Evolutionary conservation across 2,113 vertebrate species (phyloP).

Genomic region (Ophiodon elongatus): DNA sequence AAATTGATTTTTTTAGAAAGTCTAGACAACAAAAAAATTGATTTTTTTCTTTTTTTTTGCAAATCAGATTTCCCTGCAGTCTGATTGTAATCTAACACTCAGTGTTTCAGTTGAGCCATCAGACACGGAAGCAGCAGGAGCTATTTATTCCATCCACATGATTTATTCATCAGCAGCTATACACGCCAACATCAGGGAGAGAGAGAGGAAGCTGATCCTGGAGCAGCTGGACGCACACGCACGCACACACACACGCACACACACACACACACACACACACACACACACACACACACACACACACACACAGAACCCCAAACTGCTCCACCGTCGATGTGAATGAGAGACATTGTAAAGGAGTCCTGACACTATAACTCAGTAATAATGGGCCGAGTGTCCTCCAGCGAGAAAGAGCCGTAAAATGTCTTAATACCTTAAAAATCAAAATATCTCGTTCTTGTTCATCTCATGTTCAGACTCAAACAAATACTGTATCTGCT

Average conservation of each 20-base stretch:
- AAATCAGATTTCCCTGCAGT: too few species aligned
- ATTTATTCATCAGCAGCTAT: slow-evolving; percentile 24
- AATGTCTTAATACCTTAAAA: not conserved
- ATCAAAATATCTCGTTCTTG: not conserved
- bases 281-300: slow-evolving; percentile 13
- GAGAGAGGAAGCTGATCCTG: slow-evolving; percentile 5
- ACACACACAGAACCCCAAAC: not conserved
- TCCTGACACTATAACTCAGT: not conserved
- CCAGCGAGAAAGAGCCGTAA: not conserved
- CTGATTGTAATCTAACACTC: too few species aligned
- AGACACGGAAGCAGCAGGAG: not conserved
- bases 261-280: slow-evolving; percentile 12
- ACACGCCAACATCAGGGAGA: not conserved
- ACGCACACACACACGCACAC: not conserved
- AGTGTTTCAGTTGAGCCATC: not conserved
- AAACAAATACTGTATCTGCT: not conserved
- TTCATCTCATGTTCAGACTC: not conserved
- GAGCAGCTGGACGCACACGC: not conserved
- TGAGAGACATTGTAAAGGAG: not conserved
- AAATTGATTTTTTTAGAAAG: not conserved
- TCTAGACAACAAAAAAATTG: too few species aligned
- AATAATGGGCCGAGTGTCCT: not conserved
- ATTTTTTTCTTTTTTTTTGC: too few species aligned
- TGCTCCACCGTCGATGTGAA: not conserved
- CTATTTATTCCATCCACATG: not conserved